Evolutionary conservation across 1,140 invertebrate species (phyloP), one percentile per base, ranked within the genome.

Genomic region (Frieseomelitta varia): DNA sequence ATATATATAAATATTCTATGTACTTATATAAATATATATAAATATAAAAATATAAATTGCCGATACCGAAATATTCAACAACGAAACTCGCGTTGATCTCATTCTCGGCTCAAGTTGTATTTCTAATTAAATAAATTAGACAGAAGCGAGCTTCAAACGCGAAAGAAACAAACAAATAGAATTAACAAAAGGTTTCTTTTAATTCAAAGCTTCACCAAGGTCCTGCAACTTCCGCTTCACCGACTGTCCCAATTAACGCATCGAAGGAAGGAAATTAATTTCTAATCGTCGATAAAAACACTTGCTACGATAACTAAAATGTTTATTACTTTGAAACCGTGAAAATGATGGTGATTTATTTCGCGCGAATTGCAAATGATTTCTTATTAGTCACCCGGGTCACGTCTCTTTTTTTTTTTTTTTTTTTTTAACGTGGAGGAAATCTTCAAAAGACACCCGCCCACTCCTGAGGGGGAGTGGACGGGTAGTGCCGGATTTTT

Each of bases 61-160:
- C 63, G 68, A 79, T 39, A 63, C 58, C 73, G 72, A 14, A 65
- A 73, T 21, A 75, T 53, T 75, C 75, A 47, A 56, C 75, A 85
- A 87, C 80, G 80, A 86, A 73, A 30, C 17, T 75, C 63, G 79
- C 63, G 79, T 87, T 84, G 83, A 90, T 91, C 84, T 87, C 85
- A 83, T 86, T n/a, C n/a, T n/a, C 76, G 68, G 74, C 72, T 85
- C 24, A 83, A 27, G 19, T 27, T 74, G 69, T 65, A 27, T 27
- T 74, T 34, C 47, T 65, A 30, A 81, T n/a, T 15, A 14, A 72
- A 30, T 14, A 47, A 71, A 51, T 61, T 30, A 51, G 11, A 61
- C 19, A 27, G n/a, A 56, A 27, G 14, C 17, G 30, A 61, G 10
- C 15, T 10, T 69, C 53, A 11, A 72, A 21, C 24, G 12, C n/a